Evolutionary conservation across 2,797 vertebrate genomes (phyloP).

Genomic region (Spatula clypeata): DNA sequence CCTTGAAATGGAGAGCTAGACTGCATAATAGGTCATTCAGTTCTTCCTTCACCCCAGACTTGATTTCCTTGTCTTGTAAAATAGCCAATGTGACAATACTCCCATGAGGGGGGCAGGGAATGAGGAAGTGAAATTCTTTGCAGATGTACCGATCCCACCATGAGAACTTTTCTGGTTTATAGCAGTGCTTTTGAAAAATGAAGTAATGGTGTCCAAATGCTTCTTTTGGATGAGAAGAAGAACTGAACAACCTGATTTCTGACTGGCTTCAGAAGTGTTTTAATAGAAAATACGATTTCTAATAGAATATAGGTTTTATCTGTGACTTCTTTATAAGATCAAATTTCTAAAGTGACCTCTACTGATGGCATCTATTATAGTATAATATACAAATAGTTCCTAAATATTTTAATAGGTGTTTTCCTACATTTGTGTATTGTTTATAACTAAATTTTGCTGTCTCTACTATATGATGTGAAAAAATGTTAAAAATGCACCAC

Average conservation of each 20-base stretch:
- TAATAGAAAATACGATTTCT: neutral
- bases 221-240: neutral
- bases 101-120: fast-evolving
- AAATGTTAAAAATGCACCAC: neutral
- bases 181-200: neutral
- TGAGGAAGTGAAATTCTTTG: neutral
- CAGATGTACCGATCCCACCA: neutral
- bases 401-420: neutral
- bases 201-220: neutral
- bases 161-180: neutral
- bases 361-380: neutral
- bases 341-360: neutral
- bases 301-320: neutral
- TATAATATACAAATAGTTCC: neutral
- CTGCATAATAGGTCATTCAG: neutral
- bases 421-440: neutral
- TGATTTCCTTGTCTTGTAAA: neutral
- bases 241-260: neutral
- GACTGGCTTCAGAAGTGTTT: neutral
- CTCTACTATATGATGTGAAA: neutral
- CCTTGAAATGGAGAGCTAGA: neutral
- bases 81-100: fast-evolving
- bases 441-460: neutral
- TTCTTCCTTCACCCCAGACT: neutral
- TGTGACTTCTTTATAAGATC: neutral